These are phyloP conservation scores for Salmo trutta DNA, from an alignment of 2,797 vertebrate genomes.

Conservation along the genomic window DNA sequence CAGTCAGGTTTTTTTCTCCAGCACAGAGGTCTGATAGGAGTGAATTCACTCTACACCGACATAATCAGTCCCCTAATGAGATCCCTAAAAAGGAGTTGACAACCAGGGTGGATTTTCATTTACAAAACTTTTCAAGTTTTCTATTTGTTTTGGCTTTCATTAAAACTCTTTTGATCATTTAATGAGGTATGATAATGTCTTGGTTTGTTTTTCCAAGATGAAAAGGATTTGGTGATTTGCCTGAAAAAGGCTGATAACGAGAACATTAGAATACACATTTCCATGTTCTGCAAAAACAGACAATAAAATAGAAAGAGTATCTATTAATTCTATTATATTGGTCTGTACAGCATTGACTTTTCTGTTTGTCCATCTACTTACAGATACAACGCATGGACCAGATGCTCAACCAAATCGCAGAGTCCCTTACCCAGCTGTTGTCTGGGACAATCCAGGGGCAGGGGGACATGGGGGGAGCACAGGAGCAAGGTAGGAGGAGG, in stretches of 20 bases:
- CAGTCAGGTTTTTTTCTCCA: background rate
- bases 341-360: background rate
- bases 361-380: constrained; percentile 8
- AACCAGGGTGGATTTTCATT: background rate
- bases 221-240: background rate
- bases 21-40: background rate
- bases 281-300: background rate
- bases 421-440: constrained; percentile 80
- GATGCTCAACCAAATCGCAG: constrained; percentile 82
- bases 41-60: background rate
- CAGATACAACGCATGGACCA: constrained; percentile 92
- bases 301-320: background rate
- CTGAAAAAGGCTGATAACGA: background rate
- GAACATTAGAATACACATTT: background rate
- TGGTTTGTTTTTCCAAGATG: background rate
- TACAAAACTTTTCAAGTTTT: background rate
- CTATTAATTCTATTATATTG: constrained; percentile 7
- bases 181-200: background rate
- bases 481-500: constrained; percentile 29
- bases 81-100: background rate
- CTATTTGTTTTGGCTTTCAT: constrained; percentile 1
- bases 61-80: background rate
- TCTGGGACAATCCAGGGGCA: constrained; percentile 27
- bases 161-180: background rate
- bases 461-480: constrained; percentile 29